Evolutionary conservation across 2,113 vertebrate species (phyloP).

Genomic region (Dasypus novemcinctus): DNA sequence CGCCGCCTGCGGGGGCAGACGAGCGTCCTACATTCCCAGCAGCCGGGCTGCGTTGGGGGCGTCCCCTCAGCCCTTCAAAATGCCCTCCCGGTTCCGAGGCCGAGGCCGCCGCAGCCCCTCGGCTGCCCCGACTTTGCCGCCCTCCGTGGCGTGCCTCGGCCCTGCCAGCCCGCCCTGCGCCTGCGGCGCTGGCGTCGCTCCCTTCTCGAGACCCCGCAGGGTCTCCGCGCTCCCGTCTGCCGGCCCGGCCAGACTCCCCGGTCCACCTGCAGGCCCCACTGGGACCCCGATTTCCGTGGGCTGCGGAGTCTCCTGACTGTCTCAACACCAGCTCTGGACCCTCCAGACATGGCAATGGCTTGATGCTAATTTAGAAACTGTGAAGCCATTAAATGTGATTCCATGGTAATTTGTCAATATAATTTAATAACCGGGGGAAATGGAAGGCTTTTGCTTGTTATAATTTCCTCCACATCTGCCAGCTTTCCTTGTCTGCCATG

Average conservation of each 20-base stretch:
- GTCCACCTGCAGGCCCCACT: neutral
- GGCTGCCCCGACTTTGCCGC: neutral
- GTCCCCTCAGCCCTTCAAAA: neutral
- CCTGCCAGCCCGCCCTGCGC: neutral
- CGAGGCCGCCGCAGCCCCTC: neutral
- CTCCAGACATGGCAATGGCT: neutral
- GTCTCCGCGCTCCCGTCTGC: neutral
- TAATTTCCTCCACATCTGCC: slow-evolving; percentile 58
- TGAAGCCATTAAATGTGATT: slow-evolving; percentile 19
- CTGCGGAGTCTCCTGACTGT: neutral
- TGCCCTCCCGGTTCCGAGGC: neutral
- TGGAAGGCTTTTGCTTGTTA: neutral
- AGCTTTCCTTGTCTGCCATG: slow-evolving; percentile 24
- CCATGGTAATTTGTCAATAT: slow-evolving; percentile 54
- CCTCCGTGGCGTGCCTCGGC: neutral
- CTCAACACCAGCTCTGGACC: neutral
- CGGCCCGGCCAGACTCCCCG: neutral
- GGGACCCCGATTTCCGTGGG: neutral
- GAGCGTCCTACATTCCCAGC: neutral
- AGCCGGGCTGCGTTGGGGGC: neutral
- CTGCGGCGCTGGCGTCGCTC: neutral
- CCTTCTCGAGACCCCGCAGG: neutral
- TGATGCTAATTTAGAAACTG: slow-evolving; percentile 56
- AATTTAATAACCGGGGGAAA: slow-evolving; percentile 53
- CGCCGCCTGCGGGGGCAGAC: neutral